Evolutionary conservation across 2,113 vertebrate genomes (phyloP).

Genomic region (Ceyx cyanopectus): DNA sequence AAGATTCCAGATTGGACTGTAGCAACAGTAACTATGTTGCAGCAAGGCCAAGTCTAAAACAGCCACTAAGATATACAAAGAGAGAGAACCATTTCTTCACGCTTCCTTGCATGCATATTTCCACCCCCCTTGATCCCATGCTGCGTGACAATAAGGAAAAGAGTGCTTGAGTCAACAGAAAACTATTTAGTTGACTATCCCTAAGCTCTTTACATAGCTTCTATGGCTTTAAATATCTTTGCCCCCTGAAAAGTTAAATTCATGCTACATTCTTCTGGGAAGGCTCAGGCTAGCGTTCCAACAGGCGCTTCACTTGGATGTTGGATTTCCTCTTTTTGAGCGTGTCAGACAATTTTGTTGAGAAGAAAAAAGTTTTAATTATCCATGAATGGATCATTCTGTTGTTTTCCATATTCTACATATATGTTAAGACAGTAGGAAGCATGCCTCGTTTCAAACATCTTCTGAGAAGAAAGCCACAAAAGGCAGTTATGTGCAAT

Average conservation of each 20-base stretch:
- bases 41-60: constrained; percentile 41
- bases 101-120: not conserved
- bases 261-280: constrained; percentile 9
- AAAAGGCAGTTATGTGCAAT: not conserved
- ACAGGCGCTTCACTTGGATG: not conserved
- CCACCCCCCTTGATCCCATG: not conserved
- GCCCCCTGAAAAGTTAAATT: constrained; percentile 35
- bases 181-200: constrained; percentile 27
- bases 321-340: not conserved
- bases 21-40: constrained; percentile 51
- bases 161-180: constrained; percentile 40
- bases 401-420: not conserved
- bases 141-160: constrained; percentile 12
- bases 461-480: not conserved
- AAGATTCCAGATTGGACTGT: constrained; percentile 29
- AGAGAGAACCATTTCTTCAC: not conserved
- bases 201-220: constrained; percentile 38
- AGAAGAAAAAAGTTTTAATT: not conserved
- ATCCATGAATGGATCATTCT: not conserved
- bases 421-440: not conserved
- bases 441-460: not conserved
- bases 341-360: not conserved
- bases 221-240: constrained; percentile 60
- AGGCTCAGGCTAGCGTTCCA: not conserved
- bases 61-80: constrained; percentile 29